Evolutionary conservation across 2,888 invertebrate species (phyloP), one percentile per base, ranked within the genome.

Genomic region (Lissocephala sabroskyi): DNA sequence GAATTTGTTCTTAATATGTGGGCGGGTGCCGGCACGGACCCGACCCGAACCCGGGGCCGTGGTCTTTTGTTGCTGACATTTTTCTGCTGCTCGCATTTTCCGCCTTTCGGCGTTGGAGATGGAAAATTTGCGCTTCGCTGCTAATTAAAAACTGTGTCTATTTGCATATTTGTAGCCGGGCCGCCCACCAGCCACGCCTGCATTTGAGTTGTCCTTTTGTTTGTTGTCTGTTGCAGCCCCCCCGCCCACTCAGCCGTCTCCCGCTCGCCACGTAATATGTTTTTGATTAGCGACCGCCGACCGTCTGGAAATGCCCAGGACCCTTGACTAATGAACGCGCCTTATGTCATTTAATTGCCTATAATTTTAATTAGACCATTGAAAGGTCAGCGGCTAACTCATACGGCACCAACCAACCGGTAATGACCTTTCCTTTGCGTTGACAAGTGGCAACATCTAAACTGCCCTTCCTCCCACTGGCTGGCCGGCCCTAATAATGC

Each of bases 91-190:
- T 30, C 10, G 13, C 26, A 1, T 1, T 30, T 33, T 44, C 17
- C 29, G 62, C 49, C 42, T 45, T 35, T 35, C 13, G 30, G 35
- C 16, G 13, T 35, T 35, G 13, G 13, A 23, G 14, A 14, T 53
- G 48, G 59, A 41, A 75, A 68, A 76, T 73, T 78, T 73, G 74
- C 79, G 79, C 79, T 49, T 68, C 62, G 76, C 45, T 78, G 79
- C 73, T 73, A 73, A 73, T 73, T 73, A 73, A 73, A 73, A 73
- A 76, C 68, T 76, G 68, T 67, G 73, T 73, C 67, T 73, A 73
- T 73, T 73, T 73, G 70, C 76, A 76, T 78, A 73, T 73, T 75
- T 73, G 73, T 59, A 56, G 48, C 65, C 13, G 47, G 41, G 26
- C 51, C 16, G 6, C 16, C 14, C 6, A 17, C 16, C 35, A 16